Conservation (phyloP, 2,797 vertebrate species). For the Lacerta viridis region DNA sequence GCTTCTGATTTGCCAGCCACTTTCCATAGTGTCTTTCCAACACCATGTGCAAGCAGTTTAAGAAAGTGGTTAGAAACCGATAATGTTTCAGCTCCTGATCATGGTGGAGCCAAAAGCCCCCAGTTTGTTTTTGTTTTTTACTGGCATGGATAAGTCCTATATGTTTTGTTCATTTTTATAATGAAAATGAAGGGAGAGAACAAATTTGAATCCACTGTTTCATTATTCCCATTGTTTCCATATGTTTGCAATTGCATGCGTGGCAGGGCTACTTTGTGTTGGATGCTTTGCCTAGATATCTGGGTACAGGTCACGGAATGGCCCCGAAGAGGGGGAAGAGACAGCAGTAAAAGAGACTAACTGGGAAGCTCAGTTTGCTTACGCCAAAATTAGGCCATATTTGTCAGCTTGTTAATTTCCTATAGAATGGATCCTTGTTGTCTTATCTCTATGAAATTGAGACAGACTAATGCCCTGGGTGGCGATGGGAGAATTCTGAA, state of each 20-base stretch:
- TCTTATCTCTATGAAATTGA: neutral
- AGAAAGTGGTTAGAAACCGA: neutral
- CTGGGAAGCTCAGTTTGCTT: neutral
- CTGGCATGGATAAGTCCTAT: neutral
- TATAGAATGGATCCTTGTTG: neutral
- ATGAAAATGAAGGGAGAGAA: neutral
- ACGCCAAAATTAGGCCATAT: neutral
- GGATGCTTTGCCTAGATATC: neutral
- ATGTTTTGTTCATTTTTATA: neutral
- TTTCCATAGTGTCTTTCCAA: neutral
- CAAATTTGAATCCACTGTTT: neutral
- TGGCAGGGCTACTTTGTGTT: neutral
- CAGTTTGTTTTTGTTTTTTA: neutral
- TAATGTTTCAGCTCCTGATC: neutral
- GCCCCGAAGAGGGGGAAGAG: neutral
- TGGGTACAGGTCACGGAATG: neutral
- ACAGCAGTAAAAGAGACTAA: neutral
- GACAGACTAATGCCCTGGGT: neutral
- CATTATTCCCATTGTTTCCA: neutral
- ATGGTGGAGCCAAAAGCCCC: neutral
- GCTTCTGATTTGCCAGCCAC: neutral
- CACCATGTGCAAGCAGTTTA: neutral
- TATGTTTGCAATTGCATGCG: neutral
- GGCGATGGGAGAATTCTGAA: neutral
- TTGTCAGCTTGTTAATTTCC: neutral